These are phyloP conservation scores for Agrilus mali DNA, from an alignment of 2,888 invertebrate genomes.

Conservation along the genomic window DNA sequence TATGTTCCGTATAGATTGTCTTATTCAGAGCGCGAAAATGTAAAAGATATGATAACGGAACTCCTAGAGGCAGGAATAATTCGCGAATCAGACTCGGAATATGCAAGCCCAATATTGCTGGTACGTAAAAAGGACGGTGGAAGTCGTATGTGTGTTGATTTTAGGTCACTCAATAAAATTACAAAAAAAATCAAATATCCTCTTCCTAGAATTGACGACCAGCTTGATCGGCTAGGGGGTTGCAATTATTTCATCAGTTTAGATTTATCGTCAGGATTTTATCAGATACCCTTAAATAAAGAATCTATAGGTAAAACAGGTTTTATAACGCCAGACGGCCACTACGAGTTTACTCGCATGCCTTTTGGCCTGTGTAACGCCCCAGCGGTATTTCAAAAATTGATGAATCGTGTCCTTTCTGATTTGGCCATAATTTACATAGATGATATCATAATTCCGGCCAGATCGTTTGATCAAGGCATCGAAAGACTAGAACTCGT, in stretches of 20 bases:
- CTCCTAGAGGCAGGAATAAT: background rate
- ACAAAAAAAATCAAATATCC: conserved; percentile 3
- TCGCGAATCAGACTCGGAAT: background rate
- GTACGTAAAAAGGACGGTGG: conserved; percentile 2
- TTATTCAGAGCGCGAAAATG: background rate
- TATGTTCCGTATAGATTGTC: conserved; percentile 1
- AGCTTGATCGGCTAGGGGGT: background rate
- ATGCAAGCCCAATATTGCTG: conserved; percentile 3
- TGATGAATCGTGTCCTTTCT: background rate
- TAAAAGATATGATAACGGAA: background rate
- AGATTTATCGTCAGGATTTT: conserved; percentile 1
- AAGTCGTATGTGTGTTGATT: conserved; percentile 1
- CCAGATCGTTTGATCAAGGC: conserved; percentile 8
- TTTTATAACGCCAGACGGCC: background rate
- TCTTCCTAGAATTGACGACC: conserved; percentile 1
- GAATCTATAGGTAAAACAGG: conserved; percentile 3
- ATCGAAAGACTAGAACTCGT: conserved; percentile 9
- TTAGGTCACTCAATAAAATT: conserved; percentile 1
- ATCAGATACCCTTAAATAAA: conserved; percentile 5
- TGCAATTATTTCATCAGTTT: conserved; percentile 2
- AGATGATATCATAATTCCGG: conserved; percentile 15
- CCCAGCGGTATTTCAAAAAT: too few species aligned
- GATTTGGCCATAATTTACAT: conserved; percentile 1
- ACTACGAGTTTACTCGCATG: background rate
- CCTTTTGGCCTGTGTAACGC: conserved; percentile 1